phyloP scores from a whole-genome alignment of 2,113 vertebrate genomes.

The Eupsittula cactorum region DNA sequence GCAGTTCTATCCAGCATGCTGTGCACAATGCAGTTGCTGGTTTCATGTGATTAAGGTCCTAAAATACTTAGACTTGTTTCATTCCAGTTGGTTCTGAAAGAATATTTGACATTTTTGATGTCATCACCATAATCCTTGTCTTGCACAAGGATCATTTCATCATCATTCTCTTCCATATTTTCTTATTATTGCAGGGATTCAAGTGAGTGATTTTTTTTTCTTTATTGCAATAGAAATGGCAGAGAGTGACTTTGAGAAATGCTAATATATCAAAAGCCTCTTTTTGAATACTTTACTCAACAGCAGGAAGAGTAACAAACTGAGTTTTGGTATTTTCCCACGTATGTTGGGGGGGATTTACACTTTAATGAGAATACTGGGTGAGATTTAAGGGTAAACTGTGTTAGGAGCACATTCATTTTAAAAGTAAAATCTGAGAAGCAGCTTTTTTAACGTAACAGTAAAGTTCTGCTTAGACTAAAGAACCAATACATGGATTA shows the following conservation, averaged over 20 bases:
- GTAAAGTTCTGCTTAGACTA: not conserved
- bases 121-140: not conserved
- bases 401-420: not conserved
- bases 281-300: not conserved
- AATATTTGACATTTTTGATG: not conserved
- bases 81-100: not conserved
- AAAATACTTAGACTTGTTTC: not conserved
- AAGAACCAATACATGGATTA: not conserved
- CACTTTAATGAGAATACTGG: not conserved
- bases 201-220: not conserved
- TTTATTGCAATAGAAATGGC: not conserved
- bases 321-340: not conserved
- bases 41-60: not conserved
- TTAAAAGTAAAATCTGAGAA: not conserved
- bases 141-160: not conserved
- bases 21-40: not conserved
- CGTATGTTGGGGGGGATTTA: not conserved
- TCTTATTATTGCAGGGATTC: not conserved
- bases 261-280: not conserved
- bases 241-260: not conserved
- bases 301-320: not conserved
- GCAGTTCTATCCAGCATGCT: not conserved
- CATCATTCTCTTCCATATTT: not conserved
- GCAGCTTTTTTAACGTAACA: not conserved
- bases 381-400: not conserved